phyloP scores from a whole-genome alignment of 1,140 invertebrate species.

The Ceratosolen fusciceps region DNA sequence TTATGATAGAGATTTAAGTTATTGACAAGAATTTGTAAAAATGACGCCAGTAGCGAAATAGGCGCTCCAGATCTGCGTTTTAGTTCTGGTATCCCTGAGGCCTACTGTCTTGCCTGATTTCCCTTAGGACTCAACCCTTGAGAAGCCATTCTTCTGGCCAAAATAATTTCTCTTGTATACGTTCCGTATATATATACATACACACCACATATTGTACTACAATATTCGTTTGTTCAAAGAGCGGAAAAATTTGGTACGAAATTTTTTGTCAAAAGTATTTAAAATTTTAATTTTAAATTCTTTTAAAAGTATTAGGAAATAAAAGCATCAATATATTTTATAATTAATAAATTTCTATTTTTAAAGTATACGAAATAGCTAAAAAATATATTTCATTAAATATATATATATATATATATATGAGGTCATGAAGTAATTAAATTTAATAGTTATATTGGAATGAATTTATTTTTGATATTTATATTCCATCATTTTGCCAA shows the following conservation, averaged over 20 bases:
- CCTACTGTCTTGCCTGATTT: slow-evolving; percentile 69
- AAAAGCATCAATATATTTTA: too few species aligned
- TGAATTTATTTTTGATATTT: too few species aligned
- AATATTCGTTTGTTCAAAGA: not conserved
- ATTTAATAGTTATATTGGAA: too few species aligned
- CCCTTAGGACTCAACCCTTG: slow-evolving; percentile 69
- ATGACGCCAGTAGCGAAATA: slow-evolving; percentile 47
- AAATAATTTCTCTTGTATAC: slow-evolving; percentile 61
- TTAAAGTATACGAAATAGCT: too few species aligned
- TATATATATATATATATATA: too few species aligned
- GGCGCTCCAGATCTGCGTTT: slow-evolving; percentile 58
- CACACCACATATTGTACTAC: too few species aligned
- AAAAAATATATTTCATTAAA: too few species aligned
- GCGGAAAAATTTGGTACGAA: not conserved
- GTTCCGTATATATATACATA: too few species aligned
- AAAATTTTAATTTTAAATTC: slow-evolving; percentile 6
- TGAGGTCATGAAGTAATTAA: too few species aligned
- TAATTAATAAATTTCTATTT: too few species aligned
- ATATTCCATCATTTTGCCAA: too few species aligned
- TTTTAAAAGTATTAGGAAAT: too few species aligned
- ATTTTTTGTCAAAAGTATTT: not conserved
- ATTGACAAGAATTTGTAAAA: slow-evolving; percentile 72
- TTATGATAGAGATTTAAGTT: slow-evolving; percentile 73
- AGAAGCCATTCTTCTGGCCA: slow-evolving; percentile 69
- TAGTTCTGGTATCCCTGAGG: slow-evolving; percentile 64